phyloP scores from a whole-genome alignment of 2,113 vertebrate species.

The Okapia johnstoni region DNA sequence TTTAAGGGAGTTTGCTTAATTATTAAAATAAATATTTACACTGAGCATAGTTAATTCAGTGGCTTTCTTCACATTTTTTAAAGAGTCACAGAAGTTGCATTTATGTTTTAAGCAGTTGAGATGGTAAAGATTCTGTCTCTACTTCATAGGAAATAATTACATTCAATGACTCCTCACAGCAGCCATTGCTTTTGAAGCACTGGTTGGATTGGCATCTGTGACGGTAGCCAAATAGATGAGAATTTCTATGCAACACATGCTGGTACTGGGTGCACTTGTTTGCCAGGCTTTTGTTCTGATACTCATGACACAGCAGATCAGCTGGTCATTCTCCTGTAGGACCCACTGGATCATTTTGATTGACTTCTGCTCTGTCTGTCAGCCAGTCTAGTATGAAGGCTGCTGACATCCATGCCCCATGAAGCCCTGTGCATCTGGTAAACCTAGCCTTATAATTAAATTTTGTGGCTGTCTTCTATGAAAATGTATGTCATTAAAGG shows the following conservation, averaged over 20 bases:
- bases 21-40: constrained; percentile 50
- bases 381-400: background rate
- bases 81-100: background rate
- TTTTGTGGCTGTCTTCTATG: background rate
- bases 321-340: background rate
- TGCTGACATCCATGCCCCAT: background rate
- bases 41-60: background rate
- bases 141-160: background rate
- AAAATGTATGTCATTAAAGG: background rate
- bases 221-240: constrained; percentile 92
- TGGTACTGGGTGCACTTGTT: constrained; percentile 79
- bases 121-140: constrained; percentile 1
- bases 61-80: constrained; percentile 16
- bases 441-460: background rate
- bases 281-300: background rate
- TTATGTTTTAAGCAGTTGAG: background rate
- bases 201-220: constrained; percentile 83
- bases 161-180: background rate
- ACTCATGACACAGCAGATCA: background rate
- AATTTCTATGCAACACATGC: constrained; percentile 91
- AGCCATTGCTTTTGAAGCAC: constrained; percentile 11
- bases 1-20: background rate
- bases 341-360: background rate
- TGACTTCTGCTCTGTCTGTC: background rate
- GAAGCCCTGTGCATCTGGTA: background rate